Evolutionary conservation across 2,113 vertebrate genomes (phyloP).

Genomic region (Aspiorhynchus laticeps): DNA sequence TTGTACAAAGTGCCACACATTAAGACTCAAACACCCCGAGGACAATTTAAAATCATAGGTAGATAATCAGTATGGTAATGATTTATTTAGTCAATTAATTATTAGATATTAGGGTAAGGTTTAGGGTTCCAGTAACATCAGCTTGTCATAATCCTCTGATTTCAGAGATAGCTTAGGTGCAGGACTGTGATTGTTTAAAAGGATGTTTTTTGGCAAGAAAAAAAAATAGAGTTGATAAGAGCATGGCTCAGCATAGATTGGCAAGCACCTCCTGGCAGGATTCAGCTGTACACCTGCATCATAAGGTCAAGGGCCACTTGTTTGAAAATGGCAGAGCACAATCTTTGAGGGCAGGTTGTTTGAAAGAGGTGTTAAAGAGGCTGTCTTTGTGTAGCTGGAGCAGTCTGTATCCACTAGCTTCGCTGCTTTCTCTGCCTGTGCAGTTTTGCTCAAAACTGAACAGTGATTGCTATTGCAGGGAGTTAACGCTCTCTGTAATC

Average conservation of each 20-base stretch:
- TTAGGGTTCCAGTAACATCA: neutral
- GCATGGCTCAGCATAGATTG: constrained; percentile 8
- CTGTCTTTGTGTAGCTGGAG: neutral
- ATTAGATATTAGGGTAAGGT: neutral
- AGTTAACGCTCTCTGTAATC: no score
- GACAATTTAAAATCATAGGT: no score
- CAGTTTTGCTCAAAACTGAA: neutral
- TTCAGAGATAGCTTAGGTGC: neutral
- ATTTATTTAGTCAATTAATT: neutral
- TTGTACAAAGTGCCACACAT: no score
- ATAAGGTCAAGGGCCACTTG: neutral
- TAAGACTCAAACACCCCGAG: no score
- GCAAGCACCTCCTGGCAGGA: neutral
- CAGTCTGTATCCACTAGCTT: neutral
- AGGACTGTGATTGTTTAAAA: neutral
- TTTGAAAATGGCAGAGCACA: neutral
- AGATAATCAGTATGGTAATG: no score
- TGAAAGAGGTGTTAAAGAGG: neutral
- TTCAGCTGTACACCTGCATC: neutral
- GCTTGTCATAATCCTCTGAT: neutral
- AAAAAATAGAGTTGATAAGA: neutral
- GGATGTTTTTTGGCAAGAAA: neutral
- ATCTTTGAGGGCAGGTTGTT: neutral
- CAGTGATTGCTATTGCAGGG: neutral
- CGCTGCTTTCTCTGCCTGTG: neutral